These are phyloP conservation scores for Bellardia pandia DNA, from an alignment of 2,888 invertebrate genomes.

Conservation along the genomic window DNA sequence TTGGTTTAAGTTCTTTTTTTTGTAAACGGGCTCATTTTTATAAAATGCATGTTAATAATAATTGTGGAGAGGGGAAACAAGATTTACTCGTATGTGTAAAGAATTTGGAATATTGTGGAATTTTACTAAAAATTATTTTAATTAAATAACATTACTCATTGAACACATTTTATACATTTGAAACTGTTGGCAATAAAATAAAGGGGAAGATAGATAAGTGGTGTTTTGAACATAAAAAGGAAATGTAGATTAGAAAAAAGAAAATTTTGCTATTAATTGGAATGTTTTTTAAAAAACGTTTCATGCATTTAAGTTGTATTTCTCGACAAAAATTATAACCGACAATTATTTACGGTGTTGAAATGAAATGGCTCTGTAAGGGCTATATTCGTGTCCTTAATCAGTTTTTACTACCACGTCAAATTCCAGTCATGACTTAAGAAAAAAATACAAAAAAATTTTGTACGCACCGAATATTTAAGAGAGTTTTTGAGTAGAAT, in stretches of 20 bases:
- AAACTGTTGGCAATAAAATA: neutral
- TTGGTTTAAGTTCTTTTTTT: neutral
- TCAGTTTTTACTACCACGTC: too few relatives aligned
- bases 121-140: neutral
- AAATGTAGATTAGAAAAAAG: neutral
- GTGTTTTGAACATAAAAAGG: neutral
- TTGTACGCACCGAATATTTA: too few relatives aligned
- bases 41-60: neutral
- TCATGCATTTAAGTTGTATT: too few relatives aligned
- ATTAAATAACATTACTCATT: neutral
- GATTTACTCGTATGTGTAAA: slow-evolving; percentile 15
- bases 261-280: too few relatives aligned
- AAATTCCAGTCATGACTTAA: too few relatives aligned
- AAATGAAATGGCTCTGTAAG: too few relatives aligned
- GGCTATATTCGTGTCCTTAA: too few relatives aligned
- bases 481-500: too few relatives aligned
- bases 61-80: neutral
- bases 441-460: too few relatives aligned
- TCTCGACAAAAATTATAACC: too few relatives aligned
- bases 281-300: too few relatives aligned
- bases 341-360: too few relatives aligned
- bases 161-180: neutral
- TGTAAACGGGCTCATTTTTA: slow-evolving; percentile 1
- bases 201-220: neutral
- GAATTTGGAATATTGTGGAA: slow-evolving; percentile 11